phyloP scores from a whole-genome alignment of 2,797 vertebrate genomes.

The Anas flavirostris region DNA sequence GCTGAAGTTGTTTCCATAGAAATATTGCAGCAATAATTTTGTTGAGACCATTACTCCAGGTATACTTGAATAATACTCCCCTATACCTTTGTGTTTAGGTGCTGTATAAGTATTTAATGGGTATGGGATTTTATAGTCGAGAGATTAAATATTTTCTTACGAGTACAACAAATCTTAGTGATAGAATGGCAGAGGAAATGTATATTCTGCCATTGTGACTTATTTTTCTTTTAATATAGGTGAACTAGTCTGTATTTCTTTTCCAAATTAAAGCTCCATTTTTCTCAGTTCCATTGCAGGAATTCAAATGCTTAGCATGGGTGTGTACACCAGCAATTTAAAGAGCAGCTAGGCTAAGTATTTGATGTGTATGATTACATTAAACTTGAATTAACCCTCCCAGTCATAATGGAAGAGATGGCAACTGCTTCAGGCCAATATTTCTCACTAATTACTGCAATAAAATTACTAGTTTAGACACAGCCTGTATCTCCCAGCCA shows the following conservation, averaged over 20 bases:
- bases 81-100: neutral
- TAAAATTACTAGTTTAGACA: neutral
- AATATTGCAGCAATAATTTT: neutral
- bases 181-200: neutral
- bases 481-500: neutral
- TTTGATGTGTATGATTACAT: neutral
- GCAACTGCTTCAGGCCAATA: neutral
- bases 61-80: neutral
- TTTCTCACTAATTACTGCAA: neutral
- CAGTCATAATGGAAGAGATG: neutral
- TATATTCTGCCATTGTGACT: neutral
- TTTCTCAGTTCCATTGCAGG: neutral
- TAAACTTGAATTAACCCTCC: neutral
- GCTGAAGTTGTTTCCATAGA: neutral
- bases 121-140: neutral
- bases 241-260: neutral
- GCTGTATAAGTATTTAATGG: neutral
- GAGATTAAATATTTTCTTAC: neutral
- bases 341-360: neutral
- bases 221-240: neutral
- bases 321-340: neutral
- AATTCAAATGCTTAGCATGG: neutral
- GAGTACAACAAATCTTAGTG: neutral
- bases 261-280: neutral
- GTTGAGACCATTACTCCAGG: neutral